phyloP scores from a whole-genome alignment of 2,888 invertebrate species.

The Diarsia brunnea region DNA sequence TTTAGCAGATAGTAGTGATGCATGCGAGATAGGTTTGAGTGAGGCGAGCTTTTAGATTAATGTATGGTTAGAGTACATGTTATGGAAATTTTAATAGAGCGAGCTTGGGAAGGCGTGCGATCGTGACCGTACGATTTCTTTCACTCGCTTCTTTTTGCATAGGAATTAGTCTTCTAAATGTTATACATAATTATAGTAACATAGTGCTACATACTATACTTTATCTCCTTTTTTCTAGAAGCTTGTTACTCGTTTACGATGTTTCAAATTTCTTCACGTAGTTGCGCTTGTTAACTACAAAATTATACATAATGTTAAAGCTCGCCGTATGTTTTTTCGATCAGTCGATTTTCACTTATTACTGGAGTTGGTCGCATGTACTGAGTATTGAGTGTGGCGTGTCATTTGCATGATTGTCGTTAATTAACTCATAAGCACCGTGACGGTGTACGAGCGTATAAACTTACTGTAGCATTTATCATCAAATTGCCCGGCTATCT shows the following conservation, averaged over 20 bases:
- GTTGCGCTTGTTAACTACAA: slow-evolving; percentile 63
- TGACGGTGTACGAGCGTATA: slow-evolving; percentile 77
- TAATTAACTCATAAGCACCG: slow-evolving; percentile 82
- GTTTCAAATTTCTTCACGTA: slow-evolving; percentile 64
- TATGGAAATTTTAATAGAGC: slow-evolving; percentile 85
- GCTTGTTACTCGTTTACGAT: slow-evolving; percentile 35
- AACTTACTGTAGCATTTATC: slow-evolving; percentile 75
- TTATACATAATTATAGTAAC: slow-evolving; percentile 34
- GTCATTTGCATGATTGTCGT: slow-evolving; percentile 84
- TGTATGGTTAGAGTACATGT: slow-evolving; percentile 82
- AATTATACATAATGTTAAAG: slow-evolving; percentile 63
- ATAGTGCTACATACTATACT: not conserved
- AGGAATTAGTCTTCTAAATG: slow-evolving; percentile 53
- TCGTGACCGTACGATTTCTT: slow-evolving; percentile 59
- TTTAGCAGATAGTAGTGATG: slow-evolving; percentile 86
- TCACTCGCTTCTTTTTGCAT: slow-evolving; percentile 51
- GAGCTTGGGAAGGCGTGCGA: slow-evolving; percentile 43
- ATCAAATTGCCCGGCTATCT: slow-evolving; percentile 77
- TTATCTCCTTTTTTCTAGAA: slow-evolving; percentile 27
- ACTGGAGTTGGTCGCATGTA: slow-evolving; percentile 53
- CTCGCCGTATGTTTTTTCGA: slow-evolving; percentile 56
- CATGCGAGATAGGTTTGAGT: slow-evolving; percentile 81
- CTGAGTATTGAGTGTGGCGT: slow-evolving; percentile 67
- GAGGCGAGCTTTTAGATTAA: slow-evolving; percentile 85
- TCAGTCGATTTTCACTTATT: slow-evolving; percentile 66